phyloP scores from a whole-genome alignment of 2,797 vertebrate genomes.

The Pseudochaenichthys georgianus region DNA sequence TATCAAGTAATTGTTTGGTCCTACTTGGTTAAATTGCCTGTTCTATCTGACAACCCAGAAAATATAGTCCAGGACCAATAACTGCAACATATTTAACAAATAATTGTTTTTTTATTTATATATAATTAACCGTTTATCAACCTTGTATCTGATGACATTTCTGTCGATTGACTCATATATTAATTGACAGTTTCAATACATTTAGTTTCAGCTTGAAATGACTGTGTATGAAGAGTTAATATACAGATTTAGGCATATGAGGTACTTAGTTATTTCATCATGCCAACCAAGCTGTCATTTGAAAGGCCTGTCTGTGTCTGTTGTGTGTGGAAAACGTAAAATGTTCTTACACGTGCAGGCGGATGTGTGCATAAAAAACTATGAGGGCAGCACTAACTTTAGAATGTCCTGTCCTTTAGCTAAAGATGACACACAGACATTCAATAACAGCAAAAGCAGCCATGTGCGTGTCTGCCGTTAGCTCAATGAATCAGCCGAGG shows the following conservation, averaged over 20 bases:
- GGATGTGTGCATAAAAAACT: neutral
- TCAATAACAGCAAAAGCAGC: constrained; percentile 25
- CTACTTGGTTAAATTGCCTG: neutral
- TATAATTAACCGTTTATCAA: neutral
- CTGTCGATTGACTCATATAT: neutral
- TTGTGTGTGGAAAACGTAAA: neutral
- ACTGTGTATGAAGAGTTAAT: neutral
- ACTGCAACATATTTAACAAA: too few relatives aligned
- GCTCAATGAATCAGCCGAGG: constrained; percentile 26
- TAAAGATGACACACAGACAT: constrained; percentile 32
- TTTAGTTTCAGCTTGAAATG: neutral
- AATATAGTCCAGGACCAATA: too few relatives aligned
- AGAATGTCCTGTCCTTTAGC: constrained; percentile 26
- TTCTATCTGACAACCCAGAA: neutral
- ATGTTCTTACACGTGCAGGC: neutral
- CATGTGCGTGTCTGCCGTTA: constrained; percentile 14
- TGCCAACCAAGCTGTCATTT: neutral
- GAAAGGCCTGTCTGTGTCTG: neutral
- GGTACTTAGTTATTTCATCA: neutral
- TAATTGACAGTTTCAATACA: neutral
- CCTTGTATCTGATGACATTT: neutral
- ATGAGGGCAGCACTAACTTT: constrained; percentile 3
- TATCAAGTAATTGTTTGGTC: too few relatives aligned
- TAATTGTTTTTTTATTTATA: too few relatives aligned
- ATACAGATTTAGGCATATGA: neutral